Percentiles rank a stretch among this genome's conserved stretches.
Evolutionary conservation across 1,140 invertebrate species (phyloP).

Genomic region (Drosophila pachea): DNA sequence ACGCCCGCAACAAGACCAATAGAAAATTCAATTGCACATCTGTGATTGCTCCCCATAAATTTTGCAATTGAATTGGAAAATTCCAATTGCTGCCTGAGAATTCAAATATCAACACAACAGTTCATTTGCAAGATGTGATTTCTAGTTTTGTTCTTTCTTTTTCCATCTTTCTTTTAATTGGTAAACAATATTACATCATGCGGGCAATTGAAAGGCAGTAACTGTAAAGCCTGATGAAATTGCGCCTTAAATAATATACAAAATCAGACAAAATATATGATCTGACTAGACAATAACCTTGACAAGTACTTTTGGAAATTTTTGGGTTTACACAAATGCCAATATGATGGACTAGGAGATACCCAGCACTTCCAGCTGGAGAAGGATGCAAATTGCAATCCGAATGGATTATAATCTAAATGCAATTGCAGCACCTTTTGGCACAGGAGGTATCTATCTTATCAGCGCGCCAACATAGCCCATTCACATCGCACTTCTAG

Average conservation of each 20-base stretch:
- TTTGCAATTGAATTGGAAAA: constrained; percentile 6
- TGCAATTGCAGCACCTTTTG: not conserved
- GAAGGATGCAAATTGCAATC: no score
- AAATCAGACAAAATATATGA: not conserved
- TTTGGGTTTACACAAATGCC: not conserved
- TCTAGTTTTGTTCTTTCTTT: not conserved
- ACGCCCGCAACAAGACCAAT: constrained; percentile 15
- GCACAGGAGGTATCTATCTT: no score
- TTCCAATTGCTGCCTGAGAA: constrained; percentile 9
- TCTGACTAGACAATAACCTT: constrained; percentile 17
- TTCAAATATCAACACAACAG: constrained; percentile 9
- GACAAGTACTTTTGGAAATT: constrained; percentile 11
- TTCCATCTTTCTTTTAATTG: constrained; percentile 3
- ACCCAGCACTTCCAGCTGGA: not conserved
- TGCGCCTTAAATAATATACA: not conserved
- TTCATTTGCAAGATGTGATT: not conserved
- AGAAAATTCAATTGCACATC: constrained; percentile 21
- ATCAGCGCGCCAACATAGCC: not conserved
- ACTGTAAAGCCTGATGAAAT: not conserved
- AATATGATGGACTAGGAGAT: no score
- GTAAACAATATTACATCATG: constrained; percentile 32
- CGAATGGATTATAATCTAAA: no score
- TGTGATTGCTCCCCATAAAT: constrained; percentile 21
- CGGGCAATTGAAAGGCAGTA: constrained; percentile 13
- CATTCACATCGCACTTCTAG: not conserved